phyloP scores from a whole-genome alignment of 1,140 invertebrate genomes.

The Eupristina koningsbergeri region DNA sequence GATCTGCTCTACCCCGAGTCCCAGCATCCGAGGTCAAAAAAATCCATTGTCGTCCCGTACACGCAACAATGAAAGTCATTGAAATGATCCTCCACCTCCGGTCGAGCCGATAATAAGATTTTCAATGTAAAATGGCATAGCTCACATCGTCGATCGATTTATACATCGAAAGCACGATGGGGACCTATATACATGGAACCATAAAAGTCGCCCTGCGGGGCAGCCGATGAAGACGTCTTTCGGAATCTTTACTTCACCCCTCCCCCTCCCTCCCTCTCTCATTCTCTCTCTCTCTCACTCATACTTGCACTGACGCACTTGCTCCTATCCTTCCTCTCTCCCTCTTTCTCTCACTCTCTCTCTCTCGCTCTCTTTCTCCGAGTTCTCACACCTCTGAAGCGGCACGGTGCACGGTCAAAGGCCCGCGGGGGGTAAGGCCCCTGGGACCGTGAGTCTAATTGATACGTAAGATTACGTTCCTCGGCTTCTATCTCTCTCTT shows the following conservation, averaged over 20 bases:
- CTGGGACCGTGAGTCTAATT: constrained; percentile 73
- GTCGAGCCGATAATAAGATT: constrained; percentile 37
- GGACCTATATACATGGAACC: background rate
- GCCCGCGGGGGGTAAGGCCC: constrained; percentile 73
- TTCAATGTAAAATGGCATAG: constrained; percentile 35
- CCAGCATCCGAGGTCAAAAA: background rate
- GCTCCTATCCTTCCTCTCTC: background rate
- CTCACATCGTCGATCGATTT: constrained; percentile 27
- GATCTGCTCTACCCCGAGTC: background rate
- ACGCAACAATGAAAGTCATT: constrained; percentile 28
- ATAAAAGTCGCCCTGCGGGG: constrained; percentile 46
- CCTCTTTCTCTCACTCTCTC: background rate
- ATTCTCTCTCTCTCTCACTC: background rate
- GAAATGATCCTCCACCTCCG: background rate
- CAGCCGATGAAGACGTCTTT: constrained; percentile 63
- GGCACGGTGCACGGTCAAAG: constrained; percentile 72
- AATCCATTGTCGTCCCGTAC: constrained; percentile 5
- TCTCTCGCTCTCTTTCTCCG: constrained; percentile 47
- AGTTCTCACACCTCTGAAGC: constrained; percentile 70
- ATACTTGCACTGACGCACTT: constrained; percentile 37
- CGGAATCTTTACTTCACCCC: background rate
- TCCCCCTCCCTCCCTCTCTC: no score
- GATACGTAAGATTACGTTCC: constrained; percentile 74
- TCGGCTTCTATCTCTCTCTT: constrained; percentile 46
- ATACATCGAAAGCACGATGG: constrained; percentile 4